Base-by-base conservation (phyloP, 2,888 invertebrate genomes). In the Ypsolopha scabrella region DNA sequence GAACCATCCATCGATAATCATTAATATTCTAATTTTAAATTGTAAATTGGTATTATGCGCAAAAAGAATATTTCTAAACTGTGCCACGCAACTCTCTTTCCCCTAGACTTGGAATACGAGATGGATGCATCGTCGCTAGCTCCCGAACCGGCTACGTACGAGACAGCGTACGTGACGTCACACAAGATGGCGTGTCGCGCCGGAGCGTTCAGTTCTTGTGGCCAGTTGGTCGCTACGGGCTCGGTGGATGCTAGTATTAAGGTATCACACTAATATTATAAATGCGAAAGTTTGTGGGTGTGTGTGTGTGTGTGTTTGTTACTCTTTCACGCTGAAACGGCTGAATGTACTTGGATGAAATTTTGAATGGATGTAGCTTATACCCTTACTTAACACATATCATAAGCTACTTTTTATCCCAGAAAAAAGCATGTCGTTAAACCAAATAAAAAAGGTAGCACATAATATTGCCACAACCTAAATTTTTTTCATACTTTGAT, bases 161-260 rank as follows among this genome's bases (percentile, higher is more conserved):
- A 99, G 83, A 99, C 99, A 0, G 98, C 98, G 0, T 99, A 99
- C 70, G 97, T 99, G 38, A 99, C 99, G 2, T 96, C 98, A 4
- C 99, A 99, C 79, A 99, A 99, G 81, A 97, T 95, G 63, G 93
- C 95, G 52, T 99, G 99, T 59, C 88, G 99, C 51, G 94, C 98
- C 0, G 99, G 98, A 6, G 97, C 97, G 3, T 99, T 99, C 75
- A 98, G 97, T 57, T 88, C 91, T 7, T 98, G 98, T 79, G 99
- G 99, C 0, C 96, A 97, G 59, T 83, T 99, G 0, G 96, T 99
- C 9, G 99, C 99, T 0, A 99, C 99, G 0, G 99, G 99, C 10
- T 98, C 98, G 60, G 97, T 96, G 0, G 99, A 99, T 78, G 97
- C 99, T 1, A 98, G 98, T 58, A 99, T 99, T 53, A 99, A 99